phyloP scores from a whole-genome alignment of 2,888 invertebrate species.

The Scaptomyza parva region DNA sequence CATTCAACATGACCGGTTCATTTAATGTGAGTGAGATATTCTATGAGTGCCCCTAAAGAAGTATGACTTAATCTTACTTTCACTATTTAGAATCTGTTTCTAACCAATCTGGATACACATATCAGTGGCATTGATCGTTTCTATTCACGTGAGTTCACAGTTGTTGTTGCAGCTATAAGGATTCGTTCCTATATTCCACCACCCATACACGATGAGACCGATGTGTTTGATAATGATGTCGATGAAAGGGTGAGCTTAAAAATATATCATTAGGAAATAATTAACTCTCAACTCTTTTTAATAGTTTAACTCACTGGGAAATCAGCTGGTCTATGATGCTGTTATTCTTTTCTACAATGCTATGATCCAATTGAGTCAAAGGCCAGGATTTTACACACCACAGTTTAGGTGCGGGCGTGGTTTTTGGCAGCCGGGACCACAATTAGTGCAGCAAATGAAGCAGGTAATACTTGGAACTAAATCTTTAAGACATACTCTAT shows the following conservation, averaged over 20 bases:
- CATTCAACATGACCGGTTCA: slow-evolving; percentile 83
- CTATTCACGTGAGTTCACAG: slow-evolving; percentile 70
- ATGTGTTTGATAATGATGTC: slow-evolving; percentile 65
- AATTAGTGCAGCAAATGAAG: slow-evolving; percentile 88
- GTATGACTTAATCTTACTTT: not conserved
- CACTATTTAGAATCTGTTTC: slow-evolving; percentile 79
- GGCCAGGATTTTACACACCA: slow-evolving; percentile 62
- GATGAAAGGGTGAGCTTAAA: slow-evolving; percentile 47
- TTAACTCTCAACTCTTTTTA: not conserved
- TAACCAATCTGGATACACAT: slow-evolving; percentile 85
- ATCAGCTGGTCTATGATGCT: slow-evolving; percentile 93
- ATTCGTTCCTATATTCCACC: slow-evolving; percentile 74
- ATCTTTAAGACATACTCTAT: not conserved
- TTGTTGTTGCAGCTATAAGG: slow-evolving; percentile 63
- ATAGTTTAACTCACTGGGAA: slow-evolving; percentile 59
- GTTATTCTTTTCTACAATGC: slow-evolving; percentile 96
- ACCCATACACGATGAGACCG: slow-evolving; percentile 71
- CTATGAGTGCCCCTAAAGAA: accelerated
- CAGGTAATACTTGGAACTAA: slow-evolving; percentile 83
- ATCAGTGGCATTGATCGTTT: slow-evolving; percentile 71
- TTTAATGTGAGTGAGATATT: slow-evolving; percentile 76
- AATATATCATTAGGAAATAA: accelerated
- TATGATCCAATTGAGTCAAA: slow-evolving; percentile 85
- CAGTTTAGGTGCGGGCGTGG: slow-evolving; percentile 68
- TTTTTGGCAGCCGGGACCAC: slow-evolving; percentile 87